Conservation (phyloP, 2,888 invertebrate genomes). For the Lasioglossum villosulum region DNA sequence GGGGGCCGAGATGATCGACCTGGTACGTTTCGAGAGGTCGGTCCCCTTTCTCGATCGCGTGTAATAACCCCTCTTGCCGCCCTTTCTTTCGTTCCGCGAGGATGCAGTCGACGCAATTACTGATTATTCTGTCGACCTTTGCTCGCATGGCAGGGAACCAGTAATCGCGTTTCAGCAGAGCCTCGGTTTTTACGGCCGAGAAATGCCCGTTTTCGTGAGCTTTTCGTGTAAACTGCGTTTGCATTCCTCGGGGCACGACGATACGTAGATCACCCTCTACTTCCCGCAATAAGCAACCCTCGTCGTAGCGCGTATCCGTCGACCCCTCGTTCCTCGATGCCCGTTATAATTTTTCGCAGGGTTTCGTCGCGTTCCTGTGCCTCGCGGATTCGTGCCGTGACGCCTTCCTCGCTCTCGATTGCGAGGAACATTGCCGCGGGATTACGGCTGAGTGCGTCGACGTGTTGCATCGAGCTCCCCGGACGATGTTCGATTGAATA, state of each 20-base stretch:
- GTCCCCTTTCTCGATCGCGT: not conserved
- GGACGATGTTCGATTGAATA: not conserved
- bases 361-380: not conserved
- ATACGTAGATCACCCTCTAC: not conserved
- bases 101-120: not conserved
- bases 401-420: not conserved
- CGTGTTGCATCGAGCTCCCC: not conserved
- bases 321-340: not conserved
- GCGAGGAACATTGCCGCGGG: not conserved
- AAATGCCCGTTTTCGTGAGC: constrained; percentile 1
- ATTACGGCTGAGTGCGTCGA: not conserved
- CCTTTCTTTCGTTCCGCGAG: not conserved
- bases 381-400: not conserved
- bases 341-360: not conserved
- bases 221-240: not conserved
- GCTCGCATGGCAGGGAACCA: not conserved
- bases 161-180: not conserved
- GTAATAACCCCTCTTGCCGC: not conserved
- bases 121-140: not conserved
- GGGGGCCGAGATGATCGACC: not conserved
- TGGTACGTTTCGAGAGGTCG: not conserved
- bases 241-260: not conserved
- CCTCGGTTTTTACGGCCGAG: not conserved
- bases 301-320: not conserved
- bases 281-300: not conserved